Conservation (phyloP, 2,888 invertebrate species). For the Ennomos quercinarius region DNA sequence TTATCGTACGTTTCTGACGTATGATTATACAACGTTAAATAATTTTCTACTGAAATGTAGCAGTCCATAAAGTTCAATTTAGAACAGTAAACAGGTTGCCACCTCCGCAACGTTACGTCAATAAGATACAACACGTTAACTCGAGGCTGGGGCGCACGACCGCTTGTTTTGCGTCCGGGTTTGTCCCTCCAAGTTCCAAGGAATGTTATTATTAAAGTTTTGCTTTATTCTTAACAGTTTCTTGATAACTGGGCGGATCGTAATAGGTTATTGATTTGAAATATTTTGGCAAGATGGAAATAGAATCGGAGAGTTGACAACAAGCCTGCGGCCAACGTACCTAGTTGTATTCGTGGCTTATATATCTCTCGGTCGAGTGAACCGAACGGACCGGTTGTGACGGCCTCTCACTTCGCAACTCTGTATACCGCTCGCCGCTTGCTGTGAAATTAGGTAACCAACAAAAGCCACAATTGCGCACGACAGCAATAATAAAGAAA, state of each 20-base stretch:
- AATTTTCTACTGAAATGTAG: conserved; percentile 56
- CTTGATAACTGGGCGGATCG: conserved; percentile 60
- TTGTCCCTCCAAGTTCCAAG: conserved; percentile 62
- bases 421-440: conserved; percentile 74
- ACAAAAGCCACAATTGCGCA: conserved; percentile 74
- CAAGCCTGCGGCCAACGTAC: conserved; percentile 49
- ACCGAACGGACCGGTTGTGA: conserved; percentile 79
- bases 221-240: conserved; percentile 34
- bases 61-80: conserved; percentile 69
- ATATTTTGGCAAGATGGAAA: conserved; percentile 24
- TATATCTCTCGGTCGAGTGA: conserved; percentile 76
- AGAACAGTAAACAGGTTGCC: conserved; percentile 56
- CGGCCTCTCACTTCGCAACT: conserved; percentile 85
- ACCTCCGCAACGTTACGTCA: conserved; percentile 81
- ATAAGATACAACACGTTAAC: conserved; percentile 81
- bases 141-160: conserved; percentile 75
- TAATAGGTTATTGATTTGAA: conserved; percentile 29
- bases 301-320: conserved; percentile 49
- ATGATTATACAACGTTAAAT: conserved; percentile 52
- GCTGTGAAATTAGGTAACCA: conserved; percentile 84
- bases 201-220: conserved; percentile 54
- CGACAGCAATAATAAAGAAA: conserved; percentile 69
- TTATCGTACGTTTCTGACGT: conserved; percentile 79
- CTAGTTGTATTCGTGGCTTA: conserved; percentile 61
- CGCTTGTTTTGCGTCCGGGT: conserved; percentile 79